These are phyloP conservation scores for Poecilia wingei DNA, from an alignment of 2,797 vertebrate species.

Conservation along the genomic window DNA sequence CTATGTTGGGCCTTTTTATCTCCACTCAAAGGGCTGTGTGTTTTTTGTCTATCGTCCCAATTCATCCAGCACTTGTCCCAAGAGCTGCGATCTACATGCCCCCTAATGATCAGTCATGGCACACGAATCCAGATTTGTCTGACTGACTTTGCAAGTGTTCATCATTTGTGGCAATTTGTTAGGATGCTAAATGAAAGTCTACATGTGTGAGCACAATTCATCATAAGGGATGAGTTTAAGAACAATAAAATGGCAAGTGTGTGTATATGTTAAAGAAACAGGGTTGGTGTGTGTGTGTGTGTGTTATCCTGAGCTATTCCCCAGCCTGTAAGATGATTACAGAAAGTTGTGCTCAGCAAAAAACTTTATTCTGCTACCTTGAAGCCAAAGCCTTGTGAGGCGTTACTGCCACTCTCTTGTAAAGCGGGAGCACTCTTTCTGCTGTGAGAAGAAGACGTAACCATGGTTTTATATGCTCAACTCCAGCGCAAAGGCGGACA, in stretches of 20 bases:
- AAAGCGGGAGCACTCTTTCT: not conserved
- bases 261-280: slow-evolving; percentile 18
- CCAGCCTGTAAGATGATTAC: slow-evolving; percentile 70
- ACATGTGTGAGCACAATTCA: not conserved
- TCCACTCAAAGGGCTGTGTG: slow-evolving; percentile 9
- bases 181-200: slow-evolving; percentile 8
- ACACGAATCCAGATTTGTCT: slow-evolving; percentile 27
- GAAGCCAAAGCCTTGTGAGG: slow-evolving; percentile 26
- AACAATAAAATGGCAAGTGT: slow-evolving; percentile 3
- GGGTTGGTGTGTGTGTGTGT: not conserved
- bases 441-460: not conserved
- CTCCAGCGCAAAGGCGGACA: not conserved
- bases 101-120: slow-evolving; percentile 42
- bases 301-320: slow-evolving; percentile 38
- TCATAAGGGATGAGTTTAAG: not conserved
- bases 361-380: slow-evolving; percentile 43
- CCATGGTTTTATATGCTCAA: not conserved
- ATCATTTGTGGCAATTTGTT: slow-evolving; percentile 12
- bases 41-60: slow-evolving; percentile 23
- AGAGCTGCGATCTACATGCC: slow-evolving; percentile 37
- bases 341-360: slow-evolving; percentile 68
- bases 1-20: slow-evolving; percentile 38
- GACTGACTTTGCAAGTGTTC: slow-evolving; percentile 36
- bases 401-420: slow-evolving; percentile 21
- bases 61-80: slow-evolving; percentile 30